These are phyloP conservation scores for Epinotia bilunana DNA, from an alignment of 2,888 invertebrate genomes.

Conservation along the genomic window DNA sequence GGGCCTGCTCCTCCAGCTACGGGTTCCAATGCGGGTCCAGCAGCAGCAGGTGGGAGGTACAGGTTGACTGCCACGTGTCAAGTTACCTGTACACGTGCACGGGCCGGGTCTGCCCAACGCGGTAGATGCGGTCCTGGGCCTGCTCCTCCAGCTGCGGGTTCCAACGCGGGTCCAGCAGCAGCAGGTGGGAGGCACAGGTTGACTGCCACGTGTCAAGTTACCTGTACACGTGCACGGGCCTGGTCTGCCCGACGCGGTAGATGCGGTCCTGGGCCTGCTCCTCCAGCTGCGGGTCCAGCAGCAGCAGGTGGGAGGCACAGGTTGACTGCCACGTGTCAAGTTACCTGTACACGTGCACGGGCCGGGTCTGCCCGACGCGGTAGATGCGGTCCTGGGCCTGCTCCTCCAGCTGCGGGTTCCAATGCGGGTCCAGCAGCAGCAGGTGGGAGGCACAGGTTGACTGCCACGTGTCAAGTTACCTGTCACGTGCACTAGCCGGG, in stretches of 20 bases:
- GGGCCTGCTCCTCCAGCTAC: slow-evolving; percentile 96
- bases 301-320: slow-evolving; percentile 93
- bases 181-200: slow-evolving; percentile 92
- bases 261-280: slow-evolving; percentile 97
- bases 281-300: slow-evolving; percentile 96
- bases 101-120: slow-evolving; percentile 93
- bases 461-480: slow-evolving; percentile 73
- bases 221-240: slow-evolving; percentile 93
- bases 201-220: slow-evolving; percentile 57
- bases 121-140: slow-evolving; percentile 96
- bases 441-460: slow-evolving; percentile 94
- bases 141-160: slow-evolving; percentile 98
- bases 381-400: slow-evolving; percentile 98
- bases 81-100: slow-evolving; percentile 91
- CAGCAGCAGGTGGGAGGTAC: no score
- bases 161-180: slow-evolving; percentile 98
- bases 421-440: slow-evolving; percentile 95
- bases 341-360: slow-evolving; percentile 92
- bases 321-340: slow-evolving; percentile 83
- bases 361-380: slow-evolving; percentile 93
- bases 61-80: slow-evolving; percentile 76
- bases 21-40: no score
- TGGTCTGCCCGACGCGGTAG: slow-evolving; percentile 95
- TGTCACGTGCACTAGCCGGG: slow-evolving; percentile 91
- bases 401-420: slow-evolving; percentile 98